A percentile compares a stretch with the other conserved stretches of the same genome.
Conservation (phyloP, 92 coral and sea anemone species). For the Paragorgia papillata region DNA sequence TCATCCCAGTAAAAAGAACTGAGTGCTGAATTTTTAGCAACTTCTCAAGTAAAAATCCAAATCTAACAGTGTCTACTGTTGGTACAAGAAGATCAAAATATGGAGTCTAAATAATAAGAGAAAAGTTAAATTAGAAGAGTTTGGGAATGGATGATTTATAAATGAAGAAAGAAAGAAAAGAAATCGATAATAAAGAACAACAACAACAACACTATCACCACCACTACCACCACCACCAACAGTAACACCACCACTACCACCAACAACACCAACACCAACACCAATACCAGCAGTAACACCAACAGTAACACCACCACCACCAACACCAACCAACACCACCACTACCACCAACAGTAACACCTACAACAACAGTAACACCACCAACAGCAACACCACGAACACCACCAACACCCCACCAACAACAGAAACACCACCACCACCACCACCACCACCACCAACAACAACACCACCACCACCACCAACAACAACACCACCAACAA, state of each 20-base stretch:
- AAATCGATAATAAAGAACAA: background rate
- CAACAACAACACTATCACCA: too few relatives aligned
- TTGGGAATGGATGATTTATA: background rate
- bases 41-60: constrained; percentile 92
- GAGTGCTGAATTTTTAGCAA: constrained; percentile 79
- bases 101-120: constrained; percentile 44
- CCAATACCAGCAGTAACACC: too few relatives aligned
- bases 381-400: background rate
- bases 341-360: too few relatives aligned
- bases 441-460: too few relatives aligned
- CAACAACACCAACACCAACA: background rate
- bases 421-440: too few relatives aligned
- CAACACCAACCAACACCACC: too few relatives aligned
- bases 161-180: constrained; percentile 16
- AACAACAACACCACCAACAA: background rate
- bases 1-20: constrained; percentile 94
- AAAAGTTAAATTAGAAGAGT: background rate
- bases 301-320: too few relatives aligned
- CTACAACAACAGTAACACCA: too few relatives aligned
- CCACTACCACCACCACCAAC: background rate
- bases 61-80: constrained; percentile 95
- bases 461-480: too few relatives aligned
- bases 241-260: too few relatives aligned
- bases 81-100: constrained; percentile 97
- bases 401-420: too few relatives aligned